Evolutionary conservation across 2,888 invertebrate genomes (phyloP).

Genomic region (Mallateleia sp.): DNA sequence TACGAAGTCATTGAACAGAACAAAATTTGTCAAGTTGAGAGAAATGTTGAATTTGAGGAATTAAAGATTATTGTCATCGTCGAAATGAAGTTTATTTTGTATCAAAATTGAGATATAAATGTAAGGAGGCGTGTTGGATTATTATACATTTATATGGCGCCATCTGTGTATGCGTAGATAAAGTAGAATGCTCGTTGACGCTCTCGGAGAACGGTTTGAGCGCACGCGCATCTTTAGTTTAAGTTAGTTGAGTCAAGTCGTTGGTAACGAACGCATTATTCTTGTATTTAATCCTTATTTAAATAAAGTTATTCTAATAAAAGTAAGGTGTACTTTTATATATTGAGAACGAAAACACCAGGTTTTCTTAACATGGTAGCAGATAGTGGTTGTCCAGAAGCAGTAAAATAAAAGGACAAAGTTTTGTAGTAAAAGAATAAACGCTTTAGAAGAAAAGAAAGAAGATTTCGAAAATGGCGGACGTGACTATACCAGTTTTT

Average conservation of each 20-base stretch:
- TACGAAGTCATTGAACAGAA: constrained; percentile 33
- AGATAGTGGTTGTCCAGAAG: neutral
- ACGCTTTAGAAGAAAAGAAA: neutral
- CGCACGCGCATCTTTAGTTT: neutral
- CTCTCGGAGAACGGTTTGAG: neutral
- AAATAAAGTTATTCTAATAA: no score
- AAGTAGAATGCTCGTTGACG: neutral
- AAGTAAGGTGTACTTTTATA: no score
- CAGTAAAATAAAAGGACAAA: neutral
- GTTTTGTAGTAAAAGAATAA: neutral
- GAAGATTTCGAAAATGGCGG: constrained; percentile 36
- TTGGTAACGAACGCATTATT: neutral
- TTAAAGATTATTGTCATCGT: neutral
- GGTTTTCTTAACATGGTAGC: constrained; percentile 6
- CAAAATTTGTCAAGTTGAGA: constrained; percentile 23
- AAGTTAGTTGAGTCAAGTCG: no score
- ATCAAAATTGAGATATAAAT: constrained; percentile 40
- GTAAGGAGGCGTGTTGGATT: constrained; percentile 39
- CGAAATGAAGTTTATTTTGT: neutral
- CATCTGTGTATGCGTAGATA: constrained; percentile 5
- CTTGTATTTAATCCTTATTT: no score
- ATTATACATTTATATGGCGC: constrained; percentile 39
- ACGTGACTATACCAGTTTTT: constrained; percentile 71
- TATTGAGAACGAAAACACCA: no score
- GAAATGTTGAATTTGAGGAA: constrained; percentile 23